Percentiles rank a stretch among this genome's conserved stretches.
Evolutionary conservation across 2,113 vertebrate genomes (phyloP).

Genomic region (Cryptotis parvus): DNA sequence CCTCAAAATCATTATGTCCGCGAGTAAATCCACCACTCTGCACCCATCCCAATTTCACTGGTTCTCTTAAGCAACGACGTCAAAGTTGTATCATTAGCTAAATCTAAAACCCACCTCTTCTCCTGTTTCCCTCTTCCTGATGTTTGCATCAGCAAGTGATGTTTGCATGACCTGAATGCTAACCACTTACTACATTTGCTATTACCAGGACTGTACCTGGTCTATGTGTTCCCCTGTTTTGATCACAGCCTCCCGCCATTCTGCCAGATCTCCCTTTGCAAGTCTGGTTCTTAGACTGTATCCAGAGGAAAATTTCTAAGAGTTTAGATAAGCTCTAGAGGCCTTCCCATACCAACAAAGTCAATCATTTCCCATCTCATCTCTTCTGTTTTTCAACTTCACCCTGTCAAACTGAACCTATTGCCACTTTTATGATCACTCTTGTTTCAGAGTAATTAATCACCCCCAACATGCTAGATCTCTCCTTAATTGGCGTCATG

Average conservation of each 20-base stretch:
- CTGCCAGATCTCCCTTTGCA: background rate
- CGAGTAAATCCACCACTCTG: background rate
- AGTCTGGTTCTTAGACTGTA: background rate
- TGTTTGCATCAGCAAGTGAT: background rate
- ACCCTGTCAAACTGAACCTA: background rate
- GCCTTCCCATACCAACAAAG: background rate
- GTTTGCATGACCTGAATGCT: background rate
- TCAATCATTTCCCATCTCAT: background rate
- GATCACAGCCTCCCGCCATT: background rate
- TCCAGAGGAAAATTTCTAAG: constrained; percentile 24
- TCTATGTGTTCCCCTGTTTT: background rate
- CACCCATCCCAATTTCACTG: background rate
- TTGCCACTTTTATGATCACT: background rate
- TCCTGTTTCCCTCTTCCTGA: background rate
- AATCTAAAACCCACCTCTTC: background rate
- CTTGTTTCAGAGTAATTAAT: background rate
- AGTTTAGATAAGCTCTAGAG: too few relatives aligned
- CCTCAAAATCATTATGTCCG: background rate
- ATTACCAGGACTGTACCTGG: background rate
- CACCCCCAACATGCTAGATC: background rate
- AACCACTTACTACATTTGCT: background rate
- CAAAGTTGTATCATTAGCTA: background rate
- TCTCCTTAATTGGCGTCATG: background rate
- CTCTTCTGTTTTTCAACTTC: background rate
- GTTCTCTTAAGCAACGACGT: background rate